phyloP scores from a whole-genome alignment of 2,888 invertebrate species.

The Agonum fuliginosum region DNA sequence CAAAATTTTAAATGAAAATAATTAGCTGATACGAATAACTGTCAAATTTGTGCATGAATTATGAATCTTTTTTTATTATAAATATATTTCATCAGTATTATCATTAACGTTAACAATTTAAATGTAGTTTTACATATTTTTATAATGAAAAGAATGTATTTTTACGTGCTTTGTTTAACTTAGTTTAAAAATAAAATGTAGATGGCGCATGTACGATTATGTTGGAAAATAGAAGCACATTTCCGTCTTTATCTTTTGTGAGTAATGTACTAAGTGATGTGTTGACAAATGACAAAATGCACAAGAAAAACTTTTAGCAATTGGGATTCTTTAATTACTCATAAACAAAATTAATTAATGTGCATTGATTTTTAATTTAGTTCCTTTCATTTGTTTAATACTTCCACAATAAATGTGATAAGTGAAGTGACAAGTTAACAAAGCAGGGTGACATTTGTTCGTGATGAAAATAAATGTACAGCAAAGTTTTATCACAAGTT shows the following conservation, averaged over 20 bases:
- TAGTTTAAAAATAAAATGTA: background rate
- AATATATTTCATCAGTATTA: too few relatives aligned
- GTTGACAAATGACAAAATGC: constrained; percentile 55
- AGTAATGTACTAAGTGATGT: constrained; percentile 42
- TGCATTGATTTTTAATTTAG: constrained; percentile 8
- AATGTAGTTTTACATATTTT: too few relatives aligned
- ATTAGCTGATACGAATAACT: too few relatives aligned
- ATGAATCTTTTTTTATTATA: too few relatives aligned
- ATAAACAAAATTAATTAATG: background rate
- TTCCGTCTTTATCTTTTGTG: constrained; percentile 54
- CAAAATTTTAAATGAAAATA: too few relatives aligned
- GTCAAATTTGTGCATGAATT: too few relatives aligned
- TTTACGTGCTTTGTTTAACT: constrained; percentile 15
- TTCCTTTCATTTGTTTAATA: constrained; percentile 7
- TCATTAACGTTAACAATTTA: too few relatives aligned
- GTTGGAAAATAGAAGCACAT: constrained; percentile 51
- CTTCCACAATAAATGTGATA: constrained; percentile 27
- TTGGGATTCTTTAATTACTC: constrained; percentile 5
- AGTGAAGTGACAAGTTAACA: constrained; percentile 41
- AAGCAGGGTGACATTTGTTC: constrained; percentile 39
- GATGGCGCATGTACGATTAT: constrained; percentile 30
- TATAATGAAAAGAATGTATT: background rate
- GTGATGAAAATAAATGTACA: constrained; percentile 34
- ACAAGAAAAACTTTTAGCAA: constrained; percentile 34
- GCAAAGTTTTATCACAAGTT: background rate